phyloP scores from a whole-genome alignment of 2,797 vertebrate species.

The Girardinus metallicus region DNA sequence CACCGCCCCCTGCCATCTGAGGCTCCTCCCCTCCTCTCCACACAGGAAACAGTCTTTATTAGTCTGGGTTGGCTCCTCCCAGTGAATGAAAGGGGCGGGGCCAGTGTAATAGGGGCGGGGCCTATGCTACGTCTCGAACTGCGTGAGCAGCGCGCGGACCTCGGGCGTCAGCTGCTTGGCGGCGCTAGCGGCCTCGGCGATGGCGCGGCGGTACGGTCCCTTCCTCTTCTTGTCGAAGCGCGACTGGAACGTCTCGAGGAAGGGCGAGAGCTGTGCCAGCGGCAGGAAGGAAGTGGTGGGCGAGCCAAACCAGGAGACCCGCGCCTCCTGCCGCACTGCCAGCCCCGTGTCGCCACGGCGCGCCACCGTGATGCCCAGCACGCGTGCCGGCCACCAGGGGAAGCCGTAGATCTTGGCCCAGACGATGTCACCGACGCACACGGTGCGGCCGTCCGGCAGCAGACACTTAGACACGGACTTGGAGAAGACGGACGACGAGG shows the following conservation, averaged over 20 bases:
- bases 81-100: background rate
- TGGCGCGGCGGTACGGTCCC: conserved; percentile 96
- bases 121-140: conserved; percentile 94
- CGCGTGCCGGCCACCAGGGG: conserved; percentile 98
- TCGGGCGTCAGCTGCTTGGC: conserved; percentile 98
- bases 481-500: conserved; percentile 92
- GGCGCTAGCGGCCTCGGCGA: conserved; percentile 95
- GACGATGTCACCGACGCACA: conserved; percentile 97
- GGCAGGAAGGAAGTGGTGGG: conserved; percentile 96
- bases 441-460: conserved; percentile 91
- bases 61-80: conserved; percentile 27
- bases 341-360: conserved; percentile 92
- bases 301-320: conserved; percentile 97
- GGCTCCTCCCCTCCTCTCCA: conserved; percentile 13
- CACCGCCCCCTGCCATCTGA: conserved; percentile 19
- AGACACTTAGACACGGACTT: conserved; percentile 95
- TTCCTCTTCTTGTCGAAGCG: conserved; percentile 99
- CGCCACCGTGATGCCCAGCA: conserved; percentile 92
- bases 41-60: conserved; percentile 8
- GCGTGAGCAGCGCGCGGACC: conserved; percentile 95
- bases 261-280: conserved; percentile 92
- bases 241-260: conserved; percentile 97
- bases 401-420: conserved; percentile 99
- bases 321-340: conserved; percentile 92
- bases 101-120: background rate